These are phyloP conservation scores for Shinisaurus crocodilurus DNA, from an alignment of 2,113 vertebrate species.

Conservation along the genomic window DNA sequence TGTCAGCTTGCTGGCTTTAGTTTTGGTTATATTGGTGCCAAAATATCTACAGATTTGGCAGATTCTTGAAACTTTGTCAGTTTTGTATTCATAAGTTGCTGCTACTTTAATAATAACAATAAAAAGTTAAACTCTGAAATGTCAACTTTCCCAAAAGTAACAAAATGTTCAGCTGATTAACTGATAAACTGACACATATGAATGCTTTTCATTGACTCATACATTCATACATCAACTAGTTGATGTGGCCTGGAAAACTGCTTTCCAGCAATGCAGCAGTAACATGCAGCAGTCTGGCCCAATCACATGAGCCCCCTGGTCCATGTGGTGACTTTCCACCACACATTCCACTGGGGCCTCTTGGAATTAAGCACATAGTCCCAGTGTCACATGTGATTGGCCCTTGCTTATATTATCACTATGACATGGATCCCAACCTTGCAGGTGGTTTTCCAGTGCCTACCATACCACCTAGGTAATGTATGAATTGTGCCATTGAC, in stretches of 20 bases:
- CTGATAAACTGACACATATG: background rate
- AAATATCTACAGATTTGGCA: background rate
- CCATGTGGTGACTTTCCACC: background rate
- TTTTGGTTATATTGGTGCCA: background rate
- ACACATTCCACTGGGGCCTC: background rate
- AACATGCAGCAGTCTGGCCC: background rate
- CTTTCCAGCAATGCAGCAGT: background rate
- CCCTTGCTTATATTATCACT: background rate
- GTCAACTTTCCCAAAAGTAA: background rate
- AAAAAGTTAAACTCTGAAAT: background rate
- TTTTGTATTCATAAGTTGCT: background rate
- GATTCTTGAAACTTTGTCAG: background rate
- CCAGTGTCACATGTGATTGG: background rate
- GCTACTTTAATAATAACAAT: background rate
- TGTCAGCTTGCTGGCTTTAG: background rate
- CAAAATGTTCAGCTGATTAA: background rate
- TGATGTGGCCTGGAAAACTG: background rate
- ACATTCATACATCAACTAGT: background rate
- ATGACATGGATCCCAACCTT: background rate
- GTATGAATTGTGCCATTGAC: background rate
- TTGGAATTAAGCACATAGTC: background rate
- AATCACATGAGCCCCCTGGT: background rate
- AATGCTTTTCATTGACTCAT: background rate
- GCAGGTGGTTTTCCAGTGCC: background rate
- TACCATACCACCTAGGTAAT: background rate